Percentiles rank a stretch among this genome's conserved stretches.
Evolutionary conservation across 2,113 vertebrate species (phyloP).

Genomic region (Eudyptes chrysolophus): DNA sequence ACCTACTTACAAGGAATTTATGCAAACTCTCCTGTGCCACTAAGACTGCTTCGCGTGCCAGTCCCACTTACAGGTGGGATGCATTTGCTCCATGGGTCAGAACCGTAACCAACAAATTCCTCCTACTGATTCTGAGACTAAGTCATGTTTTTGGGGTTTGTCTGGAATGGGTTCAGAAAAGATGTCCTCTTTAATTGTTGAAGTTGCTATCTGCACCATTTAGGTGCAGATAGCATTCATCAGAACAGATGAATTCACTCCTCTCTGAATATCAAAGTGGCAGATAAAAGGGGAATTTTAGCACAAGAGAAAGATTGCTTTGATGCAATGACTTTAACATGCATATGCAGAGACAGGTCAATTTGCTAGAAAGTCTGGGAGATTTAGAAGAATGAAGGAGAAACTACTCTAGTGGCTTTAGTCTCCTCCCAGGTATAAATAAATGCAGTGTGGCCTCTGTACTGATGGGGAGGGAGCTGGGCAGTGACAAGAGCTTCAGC

Average conservation of each 20-base stretch:
- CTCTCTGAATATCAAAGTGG: not conserved
- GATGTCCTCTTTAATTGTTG: not conserved
- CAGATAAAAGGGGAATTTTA: not conserved
- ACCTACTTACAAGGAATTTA: not conserved
- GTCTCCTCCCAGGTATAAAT: not conserved
- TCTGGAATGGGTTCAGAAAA: not conserved
- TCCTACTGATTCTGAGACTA: not conserved
- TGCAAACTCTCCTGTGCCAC: not conserved
- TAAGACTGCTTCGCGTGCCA: not conserved
- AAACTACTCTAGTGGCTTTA: not conserved
- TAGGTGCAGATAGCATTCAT: too few relatives aligned
- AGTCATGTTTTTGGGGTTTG: not conserved
- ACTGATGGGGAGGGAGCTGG: not conserved
- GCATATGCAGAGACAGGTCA: not conserved
- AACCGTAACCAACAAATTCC: not conserved
- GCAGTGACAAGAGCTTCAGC: not conserved
- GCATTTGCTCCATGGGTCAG: not conserved
- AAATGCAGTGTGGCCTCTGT: not conserved
- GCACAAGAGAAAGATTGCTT: not conserved
- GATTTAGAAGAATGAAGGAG: not conserved
- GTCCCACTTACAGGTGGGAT: not conserved
- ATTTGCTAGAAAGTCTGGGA: not conserved
- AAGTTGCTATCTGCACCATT: not conserved
- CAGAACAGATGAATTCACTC: not conserved
- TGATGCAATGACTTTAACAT: not conserved